These are phyloP conservation scores for Catocala sponsa DNA, from an alignment of 2,888 invertebrate species.

Conservation along the genomic window DNA sequence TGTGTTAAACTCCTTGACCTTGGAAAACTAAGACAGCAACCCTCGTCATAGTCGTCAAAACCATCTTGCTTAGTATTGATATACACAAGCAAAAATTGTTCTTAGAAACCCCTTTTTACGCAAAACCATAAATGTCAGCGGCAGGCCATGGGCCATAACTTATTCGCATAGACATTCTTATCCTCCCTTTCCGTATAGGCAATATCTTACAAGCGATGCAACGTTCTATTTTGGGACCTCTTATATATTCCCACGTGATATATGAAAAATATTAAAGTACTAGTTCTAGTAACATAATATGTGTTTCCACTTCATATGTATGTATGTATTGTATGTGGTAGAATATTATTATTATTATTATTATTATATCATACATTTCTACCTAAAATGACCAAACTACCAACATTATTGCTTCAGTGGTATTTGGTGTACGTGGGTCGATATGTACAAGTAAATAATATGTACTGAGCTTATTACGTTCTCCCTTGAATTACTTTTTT, in stretches of 20 bases:
- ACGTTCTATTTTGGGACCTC: not conserved
- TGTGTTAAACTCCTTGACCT: too few species aligned
- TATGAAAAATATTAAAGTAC: not conserved
- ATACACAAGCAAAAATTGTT: slow-evolving; percentile 1
- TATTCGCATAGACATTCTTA: not conserved
- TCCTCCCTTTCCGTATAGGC: not conserved
- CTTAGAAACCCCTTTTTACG: not conserved
- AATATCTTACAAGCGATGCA: not conserved
- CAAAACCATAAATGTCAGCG: slow-evolving; percentile 15
- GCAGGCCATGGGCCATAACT: slow-evolving; percentile 9
- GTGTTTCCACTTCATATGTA: slow-evolving; percentile 2
- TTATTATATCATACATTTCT: slow-evolving; percentile 9
- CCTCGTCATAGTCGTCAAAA: not conserved
- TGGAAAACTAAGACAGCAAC: not conserved
- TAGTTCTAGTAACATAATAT: slow-evolving; percentile 5
- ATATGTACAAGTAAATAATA: slow-evolving; percentile 23
- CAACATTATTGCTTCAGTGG: not conserved
- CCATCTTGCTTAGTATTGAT: not conserved
- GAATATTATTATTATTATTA: too few species aligned
- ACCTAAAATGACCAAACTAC: not conserved
- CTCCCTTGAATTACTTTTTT: slow-evolving; percentile 23
- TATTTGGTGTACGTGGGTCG: slow-evolving; percentile 4
- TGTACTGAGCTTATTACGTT: slow-evolving; percentile 13
- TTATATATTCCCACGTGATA: slow-evolving; percentile 2
- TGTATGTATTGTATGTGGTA: too few species aligned